Percentiles rank a stretch among this genome's conserved stretches.
Evolutionary conservation across 2,888 invertebrate species (phyloP).

Genomic region (Argyresthia albistria): DNA sequence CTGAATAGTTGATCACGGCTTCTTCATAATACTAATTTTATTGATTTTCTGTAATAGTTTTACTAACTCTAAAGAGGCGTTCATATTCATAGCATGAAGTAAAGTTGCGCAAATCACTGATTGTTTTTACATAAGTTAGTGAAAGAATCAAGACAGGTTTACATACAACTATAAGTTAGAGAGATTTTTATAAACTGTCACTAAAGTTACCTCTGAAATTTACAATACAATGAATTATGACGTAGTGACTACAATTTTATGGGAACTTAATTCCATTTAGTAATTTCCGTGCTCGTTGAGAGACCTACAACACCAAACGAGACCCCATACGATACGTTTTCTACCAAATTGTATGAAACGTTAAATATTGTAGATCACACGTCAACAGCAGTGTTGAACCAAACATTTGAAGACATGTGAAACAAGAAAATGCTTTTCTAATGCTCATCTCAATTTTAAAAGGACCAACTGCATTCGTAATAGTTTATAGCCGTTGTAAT

Average conservation of each 20-base stretch:
- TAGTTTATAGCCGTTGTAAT: too few relatives aligned
- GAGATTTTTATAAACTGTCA: conserved; percentile 46
- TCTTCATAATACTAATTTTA: conserved; percentile 60
- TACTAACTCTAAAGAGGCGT: conserved; percentile 69
- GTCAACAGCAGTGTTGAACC: conserved; percentile 3
- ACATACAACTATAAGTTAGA: conserved; percentile 47
- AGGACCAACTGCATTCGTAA: too few relatives aligned
- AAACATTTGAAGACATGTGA: conserved; percentile 71
- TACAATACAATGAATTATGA: conserved; percentile 44
- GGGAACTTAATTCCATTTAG: conserved; percentile 71
- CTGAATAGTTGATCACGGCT: conserved; percentile 48
- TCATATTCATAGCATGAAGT: conserved; percentile 64
- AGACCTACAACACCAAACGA: not conserved
- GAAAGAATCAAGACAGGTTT: conserved; percentile 38
- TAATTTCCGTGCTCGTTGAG: conserved; percentile 24
- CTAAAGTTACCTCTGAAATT: conserved; percentile 40
- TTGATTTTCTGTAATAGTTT: conserved; percentile 55
- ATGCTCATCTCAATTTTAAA: conserved; percentile 42
- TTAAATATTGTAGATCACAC: too few relatives aligned
- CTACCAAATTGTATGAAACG: too few relatives aligned
- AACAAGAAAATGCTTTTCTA: conserved; percentile 45
- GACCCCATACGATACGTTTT: too few relatives aligned
- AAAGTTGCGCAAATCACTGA: conserved; percentile 62
- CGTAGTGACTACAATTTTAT: conserved; percentile 33
- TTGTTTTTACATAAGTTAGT: conserved; percentile 51